A percentile compares a stretch with the other conserved stretches of the same genome.
These are phyloP conservation scores for Catharus ustulatus DNA, from an alignment of 2,797 vertebrate genomes.

Conservation along the genomic window DNA sequence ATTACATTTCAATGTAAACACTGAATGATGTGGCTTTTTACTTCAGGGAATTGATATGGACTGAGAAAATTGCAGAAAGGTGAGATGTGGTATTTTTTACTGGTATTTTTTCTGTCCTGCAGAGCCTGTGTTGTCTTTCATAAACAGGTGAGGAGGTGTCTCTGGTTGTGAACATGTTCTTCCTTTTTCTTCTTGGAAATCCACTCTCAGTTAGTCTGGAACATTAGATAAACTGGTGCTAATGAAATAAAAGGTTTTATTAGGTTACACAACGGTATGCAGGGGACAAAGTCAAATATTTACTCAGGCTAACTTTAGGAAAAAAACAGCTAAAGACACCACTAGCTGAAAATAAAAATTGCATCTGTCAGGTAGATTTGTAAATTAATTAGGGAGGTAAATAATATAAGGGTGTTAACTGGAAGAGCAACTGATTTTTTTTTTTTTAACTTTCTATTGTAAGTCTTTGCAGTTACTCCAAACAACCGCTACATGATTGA, in stretches of 20 bases:
- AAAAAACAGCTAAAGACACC: not conserved
- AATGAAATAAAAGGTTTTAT: constrained; percentile 63
- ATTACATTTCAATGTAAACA: not conserved
- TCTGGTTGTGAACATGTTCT: constrained; percentile 42
- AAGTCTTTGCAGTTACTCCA: not conserved
- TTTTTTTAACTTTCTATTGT: not conserved
- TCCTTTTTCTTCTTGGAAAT: constrained; percentile 73
- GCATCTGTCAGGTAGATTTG: not conserved
- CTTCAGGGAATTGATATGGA: not conserved
- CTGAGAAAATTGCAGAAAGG: constrained; percentile 5
- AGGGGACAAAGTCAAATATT: constrained; percentile 46
- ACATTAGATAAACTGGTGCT: constrained; percentile 56
- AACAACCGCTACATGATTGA: rapidly evolving
- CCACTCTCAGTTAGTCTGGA: constrained; percentile 51
- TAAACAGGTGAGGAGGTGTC: constrained; percentile 39
- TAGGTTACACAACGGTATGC: constrained; percentile 54
- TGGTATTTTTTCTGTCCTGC: not conserved
- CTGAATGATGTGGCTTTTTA: not conserved
- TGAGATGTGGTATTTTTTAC: not conserved
- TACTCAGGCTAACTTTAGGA: constrained; percentile 10
- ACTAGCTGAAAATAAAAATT: not conserved
- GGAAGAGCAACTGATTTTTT: not conserved
- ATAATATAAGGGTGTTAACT: not conserved
- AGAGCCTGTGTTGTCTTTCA: not conserved
- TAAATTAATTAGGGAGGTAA: not conserved